Conservation (phyloP, 2,888 invertebrate species). For the Sinelater perroti region DNA sequence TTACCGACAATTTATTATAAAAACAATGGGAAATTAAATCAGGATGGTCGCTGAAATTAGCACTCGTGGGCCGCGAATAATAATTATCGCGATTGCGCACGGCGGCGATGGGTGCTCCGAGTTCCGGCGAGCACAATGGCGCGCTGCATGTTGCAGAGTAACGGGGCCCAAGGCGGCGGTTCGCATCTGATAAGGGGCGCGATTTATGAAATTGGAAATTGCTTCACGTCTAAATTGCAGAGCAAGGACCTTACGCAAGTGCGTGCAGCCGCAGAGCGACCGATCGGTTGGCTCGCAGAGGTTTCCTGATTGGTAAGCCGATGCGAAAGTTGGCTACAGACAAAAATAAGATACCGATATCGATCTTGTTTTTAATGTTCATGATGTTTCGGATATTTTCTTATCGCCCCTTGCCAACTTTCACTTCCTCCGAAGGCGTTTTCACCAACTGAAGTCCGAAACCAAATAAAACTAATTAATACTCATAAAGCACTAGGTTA, state of each 20-base stretch:
- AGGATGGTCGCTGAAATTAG: constrained; percentile 18
- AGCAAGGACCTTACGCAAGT: constrained; percentile 13
- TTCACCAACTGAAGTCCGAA: too few relatives aligned
- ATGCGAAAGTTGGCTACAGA: too few relatives aligned
- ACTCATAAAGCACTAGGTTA: too few relatives aligned
- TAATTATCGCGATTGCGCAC: constrained; percentile 20
- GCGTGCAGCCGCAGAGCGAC: too few relatives aligned
- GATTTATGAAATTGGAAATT: constrained; percentile 22
- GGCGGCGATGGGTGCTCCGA: neutral
- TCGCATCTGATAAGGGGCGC: constrained; percentile 19
- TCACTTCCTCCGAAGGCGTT: too few relatives aligned
- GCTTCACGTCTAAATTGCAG: constrained; percentile 21
- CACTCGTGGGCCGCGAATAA: constrained; percentile 15
- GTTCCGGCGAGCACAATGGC: constrained; percentile 1
- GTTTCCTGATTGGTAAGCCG: too few relatives aligned
- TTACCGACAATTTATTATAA: constrained; percentile 20
- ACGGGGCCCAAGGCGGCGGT: constrained; percentile 20
- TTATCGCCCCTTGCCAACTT: too few relatives aligned
- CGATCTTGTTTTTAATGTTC: too few relatives aligned
- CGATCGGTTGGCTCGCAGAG: too few relatives aligned
- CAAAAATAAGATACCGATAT: too few relatives aligned
- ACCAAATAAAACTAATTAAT: too few relatives aligned
- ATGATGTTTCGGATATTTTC: too few relatives aligned
- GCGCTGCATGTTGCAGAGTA: constrained; percentile 17
- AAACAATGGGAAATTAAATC: constrained; percentile 28